Percentiles rank a stretch among this genome's conserved stretches.
phyloP scores from a whole-genome alignment of 2,888 invertebrate genomes.

The Diadegma fenestrale region DNA sequence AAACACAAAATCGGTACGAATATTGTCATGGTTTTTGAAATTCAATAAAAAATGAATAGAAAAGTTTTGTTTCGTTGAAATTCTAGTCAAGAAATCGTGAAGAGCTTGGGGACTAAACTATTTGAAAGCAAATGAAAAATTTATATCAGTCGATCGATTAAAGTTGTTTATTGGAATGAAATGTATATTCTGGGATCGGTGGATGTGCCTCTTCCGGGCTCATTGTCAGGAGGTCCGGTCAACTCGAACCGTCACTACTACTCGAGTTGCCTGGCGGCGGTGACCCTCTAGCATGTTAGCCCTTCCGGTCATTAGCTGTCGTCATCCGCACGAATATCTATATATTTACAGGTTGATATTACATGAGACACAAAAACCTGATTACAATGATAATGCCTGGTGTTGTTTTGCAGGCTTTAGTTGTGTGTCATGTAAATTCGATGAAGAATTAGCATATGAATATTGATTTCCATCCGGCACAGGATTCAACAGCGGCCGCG shows the following conservation, averaged over 20 bases:
- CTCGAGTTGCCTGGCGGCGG: constrained; percentile 31
- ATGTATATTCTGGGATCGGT: constrained; percentile 23
- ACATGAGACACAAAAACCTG: constrained; percentile 64
- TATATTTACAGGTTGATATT: constrained; percentile 66
- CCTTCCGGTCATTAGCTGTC: constrained; percentile 80
- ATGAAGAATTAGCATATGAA: constrained; percentile 79
- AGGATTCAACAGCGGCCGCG: constrained; percentile 4
- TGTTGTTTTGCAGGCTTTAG: constrained; percentile 56
- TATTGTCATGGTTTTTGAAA: too few relatives aligned
- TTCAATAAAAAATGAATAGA: too few relatives aligned
- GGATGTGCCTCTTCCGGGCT: constrained; percentile 65
- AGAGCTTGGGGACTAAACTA: neutral
- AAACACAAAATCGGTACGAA: too few relatives aligned
- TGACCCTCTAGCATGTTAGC: constrained; percentile 66
- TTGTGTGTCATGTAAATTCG: constrained; percentile 73
- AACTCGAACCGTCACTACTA: constrained; percentile 38
- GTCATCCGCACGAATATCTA: constrained; percentile 46
- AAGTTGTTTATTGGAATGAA: constrained; percentile 52
- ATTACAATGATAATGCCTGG: constrained; percentile 73
- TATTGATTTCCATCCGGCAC: constrained; percentile 80
- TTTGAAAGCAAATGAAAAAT: neutral
- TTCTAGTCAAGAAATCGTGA: neutral
- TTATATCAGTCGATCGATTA: constrained; percentile 57
- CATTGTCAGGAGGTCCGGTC: constrained; percentile 58
- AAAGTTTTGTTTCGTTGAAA: too few relatives aligned